These are phyloP conservation scores for Erpornis zantholeuca DNA, from an alignment of 2,113 vertebrate species.

Conservation along the genomic window DNA sequence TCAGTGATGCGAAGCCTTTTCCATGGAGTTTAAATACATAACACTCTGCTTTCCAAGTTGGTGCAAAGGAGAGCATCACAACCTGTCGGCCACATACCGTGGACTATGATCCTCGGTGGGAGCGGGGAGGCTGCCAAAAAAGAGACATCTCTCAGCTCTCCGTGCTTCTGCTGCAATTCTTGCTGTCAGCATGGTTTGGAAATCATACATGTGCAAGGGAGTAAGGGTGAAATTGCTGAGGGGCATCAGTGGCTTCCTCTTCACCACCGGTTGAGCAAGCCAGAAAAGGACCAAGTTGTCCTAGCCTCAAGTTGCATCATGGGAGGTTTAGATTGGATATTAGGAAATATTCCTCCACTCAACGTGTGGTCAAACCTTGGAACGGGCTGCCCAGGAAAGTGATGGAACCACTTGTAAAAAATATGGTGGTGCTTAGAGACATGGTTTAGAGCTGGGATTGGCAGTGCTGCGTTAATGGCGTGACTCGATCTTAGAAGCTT, in stretches of 20 bases:
- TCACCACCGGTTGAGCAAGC: background rate
- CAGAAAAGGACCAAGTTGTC: background rate
- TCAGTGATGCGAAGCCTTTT: slow-evolving; percentile 23
- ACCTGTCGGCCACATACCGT: background rate
- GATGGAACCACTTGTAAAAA: background rate
- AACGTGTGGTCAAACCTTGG: background rate
- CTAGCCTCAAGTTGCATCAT: background rate
- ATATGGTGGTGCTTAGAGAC: background rate
- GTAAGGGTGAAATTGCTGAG: background rate
- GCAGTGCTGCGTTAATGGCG: background rate
- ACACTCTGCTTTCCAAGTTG: background rate
- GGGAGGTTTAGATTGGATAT: background rate
- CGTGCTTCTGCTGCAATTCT: background rate
- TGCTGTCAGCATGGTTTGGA: background rate
- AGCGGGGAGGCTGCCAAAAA: background rate
- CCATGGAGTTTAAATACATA: background rate
- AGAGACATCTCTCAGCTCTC: background rate
- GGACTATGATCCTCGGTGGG: background rate
- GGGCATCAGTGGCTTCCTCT: background rate
- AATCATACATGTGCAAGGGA: rapidly evolving
- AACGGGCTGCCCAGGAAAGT: background rate
- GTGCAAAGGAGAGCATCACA: background rate
- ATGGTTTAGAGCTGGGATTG: background rate
- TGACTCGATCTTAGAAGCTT: rapidly evolving
- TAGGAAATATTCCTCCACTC: background rate